Base-by-base conservation (phyloP, 2,797 vertebrate genomes). In the Pterois miles region DNA sequence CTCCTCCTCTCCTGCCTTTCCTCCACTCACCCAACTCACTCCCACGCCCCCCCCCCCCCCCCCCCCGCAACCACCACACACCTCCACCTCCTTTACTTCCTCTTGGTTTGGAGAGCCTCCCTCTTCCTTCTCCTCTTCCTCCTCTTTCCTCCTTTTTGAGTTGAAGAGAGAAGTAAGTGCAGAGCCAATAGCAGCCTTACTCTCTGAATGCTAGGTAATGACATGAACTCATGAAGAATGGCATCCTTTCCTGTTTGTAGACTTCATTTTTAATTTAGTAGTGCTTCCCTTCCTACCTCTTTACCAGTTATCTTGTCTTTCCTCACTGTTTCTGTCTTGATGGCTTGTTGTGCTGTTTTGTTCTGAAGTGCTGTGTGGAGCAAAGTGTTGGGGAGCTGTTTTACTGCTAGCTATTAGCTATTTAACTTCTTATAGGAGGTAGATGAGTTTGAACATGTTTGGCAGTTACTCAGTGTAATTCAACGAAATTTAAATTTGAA, bases 101-200 rank as follows among this genome's bases (percentile, higher is more conserved):
- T 87, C 80, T 92, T 89, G 74, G 83, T 92, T 91, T 88, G 85
- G 82, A 83, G 82, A 88, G 88, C 88, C 88, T 90, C 69, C 88
- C 77, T 90, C 77, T 88, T 90, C 86, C 83, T 88, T 90, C 74
- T 86, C 84, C 84, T 89, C 88, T 86, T 88, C 93, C 88, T 86
- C 90, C 91, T 91, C 88, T 93, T 92, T 90, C 82, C 93, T 92
- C 93, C 88, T 93, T 94, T 48, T 94, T 95, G 91, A 95, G 91
- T 94, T 95, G 84, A 93, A 86, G 86, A 91, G 93, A 95, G 93
- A 93, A 95, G 95, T 96, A 96, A 96, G 95, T 93, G 95, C 95
- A 94, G 92, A 91, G 74, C 66, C 94, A 95, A 81, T 95, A 94
- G 93, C 84, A 89, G 94, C 95, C 95, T 96, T 96, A 95, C 94